Evolutionary conservation across 2,797 vertebrate genomes (phyloP).

Genomic region (Emydoidea blandingii): DNA sequence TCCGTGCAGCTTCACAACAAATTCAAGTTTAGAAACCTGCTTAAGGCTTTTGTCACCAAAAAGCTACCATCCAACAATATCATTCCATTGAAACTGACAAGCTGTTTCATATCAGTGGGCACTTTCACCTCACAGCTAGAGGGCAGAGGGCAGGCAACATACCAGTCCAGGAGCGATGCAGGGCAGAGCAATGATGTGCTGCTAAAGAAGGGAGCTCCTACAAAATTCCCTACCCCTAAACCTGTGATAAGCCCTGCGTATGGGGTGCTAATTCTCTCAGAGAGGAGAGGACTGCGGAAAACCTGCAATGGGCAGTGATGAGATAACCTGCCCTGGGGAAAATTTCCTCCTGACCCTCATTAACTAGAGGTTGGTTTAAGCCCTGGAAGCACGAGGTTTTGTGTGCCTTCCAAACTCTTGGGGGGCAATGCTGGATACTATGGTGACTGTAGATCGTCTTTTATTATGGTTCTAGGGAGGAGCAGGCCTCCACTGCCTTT

Average conservation of each 20-base stretch:
- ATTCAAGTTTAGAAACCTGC: background rate
- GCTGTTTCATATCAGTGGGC: background rate
- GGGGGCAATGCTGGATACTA: background rate
- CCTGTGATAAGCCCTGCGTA: background rate
- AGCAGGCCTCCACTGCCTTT: background rate
- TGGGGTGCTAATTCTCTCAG: background rate
- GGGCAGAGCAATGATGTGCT: too few relatives aligned
- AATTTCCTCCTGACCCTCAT: background rate
- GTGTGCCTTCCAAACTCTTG: background rate
- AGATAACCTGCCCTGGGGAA: background rate
- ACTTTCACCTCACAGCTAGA: background rate
- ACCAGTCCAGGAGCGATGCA: background rate
- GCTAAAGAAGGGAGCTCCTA: background rate
- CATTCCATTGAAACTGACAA: background rate
- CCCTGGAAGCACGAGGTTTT: background rate
- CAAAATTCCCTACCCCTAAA: background rate
- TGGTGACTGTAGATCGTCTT: background rate
- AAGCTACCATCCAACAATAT: background rate
- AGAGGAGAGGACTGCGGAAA: background rate
- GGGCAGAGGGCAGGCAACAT: background rate
- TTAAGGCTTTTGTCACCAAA: background rate
- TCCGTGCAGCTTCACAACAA: background rate
- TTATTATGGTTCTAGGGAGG: background rate
- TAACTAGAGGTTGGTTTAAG: background rate
- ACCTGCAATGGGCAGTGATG: background rate